Evolutionary conservation across 2,888 invertebrate species (phyloP), one percentile per base, ranked within the genome.

Genomic region (Ferdinandea cuprea): DNA sequence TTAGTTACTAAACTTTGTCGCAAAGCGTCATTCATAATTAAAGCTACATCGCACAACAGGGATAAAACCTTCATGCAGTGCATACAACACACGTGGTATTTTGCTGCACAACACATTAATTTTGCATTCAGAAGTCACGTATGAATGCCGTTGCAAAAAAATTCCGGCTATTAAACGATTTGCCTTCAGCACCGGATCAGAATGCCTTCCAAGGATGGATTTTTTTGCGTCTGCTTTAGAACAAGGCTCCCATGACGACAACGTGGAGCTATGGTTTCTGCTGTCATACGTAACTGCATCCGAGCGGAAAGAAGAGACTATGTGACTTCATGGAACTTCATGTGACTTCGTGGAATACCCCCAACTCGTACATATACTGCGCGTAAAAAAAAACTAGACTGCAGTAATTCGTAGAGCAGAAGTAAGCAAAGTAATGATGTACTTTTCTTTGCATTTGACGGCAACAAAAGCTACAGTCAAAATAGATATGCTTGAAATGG

Each of bases 121-220:
- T 65, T 77, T 71, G 71, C 76, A 76, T 71, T 76, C 66, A 28
- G 52, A 25, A 66, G 81, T 77, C 81, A 81, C 77, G 81, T 81
- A 66, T 44, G 71, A 66, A 66, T 72, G 81, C 32, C 52, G 54
- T 30, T 66, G 81, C 76, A 65, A 54, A 77, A 81, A 81, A 72
- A 77, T 71, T 71, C 42, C 61, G 19, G 5, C 71, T 65, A 59
- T 77, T 72, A 81, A 77, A 61, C 66, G 71, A 77, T 81, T 77
- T 81, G 77, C 77, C 76, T 72, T 61, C 19, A 61, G 72, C 61
- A 58, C 11, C 44, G 19, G 35, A 44, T 17, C 21, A 25, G 32
- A 44, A 81, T 72, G 76, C 56, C 56, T 40, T 48, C 46, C 59
- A 15, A 59, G 58, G 32, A 54, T 17, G 13, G 15, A 58, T 35